A percentile compares a stretch with the other conserved stretches of the same genome.
phyloP scores from a whole-genome alignment of 2,797 vertebrate species.

The Tokudaia tokunoshimensis region DNA sequence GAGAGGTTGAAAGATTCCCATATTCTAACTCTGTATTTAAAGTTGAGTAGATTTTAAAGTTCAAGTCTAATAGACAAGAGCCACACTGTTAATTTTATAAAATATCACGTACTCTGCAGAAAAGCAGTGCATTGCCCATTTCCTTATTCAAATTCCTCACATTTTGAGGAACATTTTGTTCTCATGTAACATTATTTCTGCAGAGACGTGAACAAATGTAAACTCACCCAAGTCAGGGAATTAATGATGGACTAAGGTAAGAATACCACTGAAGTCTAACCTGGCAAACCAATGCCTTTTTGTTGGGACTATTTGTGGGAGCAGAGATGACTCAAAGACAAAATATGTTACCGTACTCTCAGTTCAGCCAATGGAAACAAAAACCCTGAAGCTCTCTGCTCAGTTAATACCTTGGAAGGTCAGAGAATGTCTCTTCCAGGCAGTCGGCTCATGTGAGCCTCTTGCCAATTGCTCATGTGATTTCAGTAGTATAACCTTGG shows the following conservation, averaged over 20 bases:
- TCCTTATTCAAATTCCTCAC: neutral
- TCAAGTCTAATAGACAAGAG: neutral
- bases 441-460: neutral
- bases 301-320: neutral
- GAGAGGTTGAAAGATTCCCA: neutral
- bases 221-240: neutral
- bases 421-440: neutral
- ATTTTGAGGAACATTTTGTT: neutral
- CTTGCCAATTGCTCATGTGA: too few relatives aligned
- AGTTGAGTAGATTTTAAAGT: neutral
- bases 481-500: neutral
- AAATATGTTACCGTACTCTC: neutral
- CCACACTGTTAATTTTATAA: neutral
- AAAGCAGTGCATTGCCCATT: neutral
- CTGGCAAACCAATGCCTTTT: neutral
- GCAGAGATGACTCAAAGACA: neutral
- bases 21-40: neutral
- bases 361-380: neutral
- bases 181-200: neutral
- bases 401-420: too few relatives aligned
- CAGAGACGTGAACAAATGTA: neutral
- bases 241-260: neutral
- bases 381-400: neutral
- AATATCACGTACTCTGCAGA: neutral
- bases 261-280: neutral